Evolutionary conservation across 1,140 invertebrate genomes (phyloP).

Genomic region (Heterodera carotae): DNA sequence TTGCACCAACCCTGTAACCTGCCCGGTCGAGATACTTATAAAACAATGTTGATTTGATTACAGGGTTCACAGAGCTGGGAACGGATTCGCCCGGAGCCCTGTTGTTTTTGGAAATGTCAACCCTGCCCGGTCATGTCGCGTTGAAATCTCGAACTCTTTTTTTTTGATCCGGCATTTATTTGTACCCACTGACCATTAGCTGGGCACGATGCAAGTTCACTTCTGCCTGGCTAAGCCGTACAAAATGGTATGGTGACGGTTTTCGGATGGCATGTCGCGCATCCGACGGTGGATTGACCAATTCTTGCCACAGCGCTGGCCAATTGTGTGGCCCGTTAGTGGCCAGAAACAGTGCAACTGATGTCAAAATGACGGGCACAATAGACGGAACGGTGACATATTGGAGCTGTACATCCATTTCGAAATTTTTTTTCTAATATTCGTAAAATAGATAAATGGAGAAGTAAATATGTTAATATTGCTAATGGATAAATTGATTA

Average conservation of each 20-base stretch:
- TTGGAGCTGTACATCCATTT: constrained; percentile 7
- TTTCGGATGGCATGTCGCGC: constrained; percentile 23
- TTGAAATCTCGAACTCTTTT: too few relatives aligned
- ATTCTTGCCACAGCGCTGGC: constrained; percentile 10
- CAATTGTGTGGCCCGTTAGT: constrained; percentile 23
- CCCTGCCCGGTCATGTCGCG: too few relatives aligned
- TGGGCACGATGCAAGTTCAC: neutral
- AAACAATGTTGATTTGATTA: too few relatives aligned
- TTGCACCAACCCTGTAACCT: too few relatives aligned
- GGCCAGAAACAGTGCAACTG: constrained; percentile 24
- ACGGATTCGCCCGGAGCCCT: too few relatives aligned
- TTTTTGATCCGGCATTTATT: neutral
- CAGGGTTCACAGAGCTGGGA: too few relatives aligned
- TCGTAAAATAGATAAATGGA: too few relatives aligned
- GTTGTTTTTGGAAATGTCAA: too few relatives aligned
- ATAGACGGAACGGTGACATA: constrained; percentile 3
- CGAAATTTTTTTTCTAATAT: too few relatives aligned
- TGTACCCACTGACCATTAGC: neutral
- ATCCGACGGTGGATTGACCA: constrained; percentile 20
- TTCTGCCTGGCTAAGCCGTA: neutral
- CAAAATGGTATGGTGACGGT: neutral
- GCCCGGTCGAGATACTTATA: too few relatives aligned
- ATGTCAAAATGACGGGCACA: constrained; percentile 12
- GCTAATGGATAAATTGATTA: neutral
- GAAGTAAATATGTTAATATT: too few relatives aligned